Conservation (phyloP, 1,140 invertebrate genomes). For the Brachionus paranguensis region DNA sequence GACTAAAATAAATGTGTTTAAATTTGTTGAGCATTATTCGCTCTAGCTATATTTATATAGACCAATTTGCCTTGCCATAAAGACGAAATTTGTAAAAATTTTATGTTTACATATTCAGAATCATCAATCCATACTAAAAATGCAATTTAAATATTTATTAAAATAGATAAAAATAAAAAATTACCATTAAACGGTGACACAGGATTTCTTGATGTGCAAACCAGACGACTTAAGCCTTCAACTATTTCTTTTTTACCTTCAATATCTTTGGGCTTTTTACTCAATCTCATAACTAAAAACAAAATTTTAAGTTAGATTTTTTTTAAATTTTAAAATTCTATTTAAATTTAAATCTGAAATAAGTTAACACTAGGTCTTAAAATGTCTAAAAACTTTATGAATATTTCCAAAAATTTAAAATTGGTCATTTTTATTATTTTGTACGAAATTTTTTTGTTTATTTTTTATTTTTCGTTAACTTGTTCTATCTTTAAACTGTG, state of each 20-base stretch:
- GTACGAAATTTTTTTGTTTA: no score
- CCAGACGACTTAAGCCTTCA: neutral
- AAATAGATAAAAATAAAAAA: neutral
- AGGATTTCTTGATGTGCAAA: neutral
- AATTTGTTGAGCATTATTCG: neutral
- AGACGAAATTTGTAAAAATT: neutral
- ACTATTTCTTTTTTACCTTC: neutral
- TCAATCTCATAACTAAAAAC: neutral
- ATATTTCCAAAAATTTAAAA: no score
- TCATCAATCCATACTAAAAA: constrained; percentile 14
- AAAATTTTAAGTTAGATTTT: no score
- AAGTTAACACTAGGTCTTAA: no score
- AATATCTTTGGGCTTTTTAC: constrained; percentile 11
- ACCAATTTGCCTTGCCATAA: neutral
- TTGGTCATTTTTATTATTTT: no score
- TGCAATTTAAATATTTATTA: neutral
- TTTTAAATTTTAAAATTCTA: no score
- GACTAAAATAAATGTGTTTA: neutral
- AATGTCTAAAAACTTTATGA: no score
- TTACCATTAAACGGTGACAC: neutral
- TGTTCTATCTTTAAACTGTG: no score
- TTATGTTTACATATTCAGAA: neutral
- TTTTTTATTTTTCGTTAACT: no score
- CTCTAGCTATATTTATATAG: neutral
- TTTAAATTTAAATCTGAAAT: no score